Base-by-base conservation (phyloP, 2,888 invertebrate genomes). In the Blera fallax region DNA sequence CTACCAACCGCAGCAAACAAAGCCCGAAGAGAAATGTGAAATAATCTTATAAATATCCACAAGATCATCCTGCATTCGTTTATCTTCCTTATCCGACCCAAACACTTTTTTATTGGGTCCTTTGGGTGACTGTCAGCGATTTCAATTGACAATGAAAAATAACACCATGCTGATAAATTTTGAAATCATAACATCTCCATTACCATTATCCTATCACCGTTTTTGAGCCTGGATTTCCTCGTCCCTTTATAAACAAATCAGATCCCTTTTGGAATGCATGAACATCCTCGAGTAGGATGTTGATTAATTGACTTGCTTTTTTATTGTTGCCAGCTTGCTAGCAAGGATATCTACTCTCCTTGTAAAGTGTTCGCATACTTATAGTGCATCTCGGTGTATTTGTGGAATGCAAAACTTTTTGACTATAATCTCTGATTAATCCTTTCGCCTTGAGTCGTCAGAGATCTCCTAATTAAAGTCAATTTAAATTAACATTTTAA, bases 401-500 rank as follows among this genome's bases (percentile, higher is more conserved):
- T 8, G 64, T 29, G 56, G 50, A 43, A 56, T 76, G 76, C 64
- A 81, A 18, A 73, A 43, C 45, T 48, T 78, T 67, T 79, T 32
- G 48, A 52, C 48, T 84, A 73, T 69, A 64, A 60, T 70, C 43
- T 77, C 27, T 8, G 21, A 67, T 60, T 83, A 52, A 78, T 83
- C 62, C 67, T 18, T 40, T 40, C 29, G 11, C 21, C 24, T 14
- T 32, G 24, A 45, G 60, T 60, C 32, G 54, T 65, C 52, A 45
- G 60, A 56, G 62, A 72, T 79, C 72, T 69, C 16, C 67, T 79
- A 73, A 79, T 79, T 79, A 67, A 78, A 79, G 73, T 79, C 83
- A 50, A 56, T 69, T 83, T 67, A 56, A 74, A 74, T 79, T 74
- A 73, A 69, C 79, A 74, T 79, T 79, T 84, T 73, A 84, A 84